A percentile compares a stretch with the other conserved stretches of the same genome.
phyloP scores from a whole-genome alignment of 2,113 vertebrate species.

The Cyanocitta stelleri region DNA sequence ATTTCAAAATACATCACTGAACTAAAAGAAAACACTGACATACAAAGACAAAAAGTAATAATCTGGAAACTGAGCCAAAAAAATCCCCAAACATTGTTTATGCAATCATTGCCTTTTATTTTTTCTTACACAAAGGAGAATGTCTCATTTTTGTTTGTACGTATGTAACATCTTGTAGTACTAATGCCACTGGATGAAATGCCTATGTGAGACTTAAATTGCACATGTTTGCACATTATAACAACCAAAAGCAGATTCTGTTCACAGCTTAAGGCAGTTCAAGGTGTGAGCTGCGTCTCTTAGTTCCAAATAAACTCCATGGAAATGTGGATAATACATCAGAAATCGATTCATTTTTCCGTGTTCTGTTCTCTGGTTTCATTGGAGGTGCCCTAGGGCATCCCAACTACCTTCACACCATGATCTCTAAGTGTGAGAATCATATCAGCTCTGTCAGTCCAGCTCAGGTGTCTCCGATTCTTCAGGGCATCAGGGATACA shows the following conservation, averaged over 20 bases:
- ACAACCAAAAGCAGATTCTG: not conserved
- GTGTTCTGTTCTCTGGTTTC: not conserved
- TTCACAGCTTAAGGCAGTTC: not conserved
- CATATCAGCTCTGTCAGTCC: not conserved
- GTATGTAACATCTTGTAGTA: not conserved
- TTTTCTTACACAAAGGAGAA: not conserved
- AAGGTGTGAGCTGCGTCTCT: not conserved
- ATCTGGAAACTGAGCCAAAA: not conserved
- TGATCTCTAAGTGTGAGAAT: not conserved
- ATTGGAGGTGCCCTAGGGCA: not conserved
- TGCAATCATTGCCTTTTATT: not conserved
- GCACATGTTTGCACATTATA: not conserved
- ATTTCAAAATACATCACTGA: constrained; percentile 2
- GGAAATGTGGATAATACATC: not conserved
- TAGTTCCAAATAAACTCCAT: not conserved
- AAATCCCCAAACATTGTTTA: not conserved
- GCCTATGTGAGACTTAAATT: not conserved
- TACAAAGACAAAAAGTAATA: not conserved
- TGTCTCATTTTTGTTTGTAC: not conserved
- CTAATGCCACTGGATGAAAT: not conserved
- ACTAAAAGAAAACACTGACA: not conserved
- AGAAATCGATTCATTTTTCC: not conserved
- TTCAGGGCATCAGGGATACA: not conserved
- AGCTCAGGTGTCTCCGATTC: not conserved
- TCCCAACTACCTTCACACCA: not conserved